Conservation (phyloP, 2,113 vertebrate genomes). For the Ivindomyrus marchei region DNA sequence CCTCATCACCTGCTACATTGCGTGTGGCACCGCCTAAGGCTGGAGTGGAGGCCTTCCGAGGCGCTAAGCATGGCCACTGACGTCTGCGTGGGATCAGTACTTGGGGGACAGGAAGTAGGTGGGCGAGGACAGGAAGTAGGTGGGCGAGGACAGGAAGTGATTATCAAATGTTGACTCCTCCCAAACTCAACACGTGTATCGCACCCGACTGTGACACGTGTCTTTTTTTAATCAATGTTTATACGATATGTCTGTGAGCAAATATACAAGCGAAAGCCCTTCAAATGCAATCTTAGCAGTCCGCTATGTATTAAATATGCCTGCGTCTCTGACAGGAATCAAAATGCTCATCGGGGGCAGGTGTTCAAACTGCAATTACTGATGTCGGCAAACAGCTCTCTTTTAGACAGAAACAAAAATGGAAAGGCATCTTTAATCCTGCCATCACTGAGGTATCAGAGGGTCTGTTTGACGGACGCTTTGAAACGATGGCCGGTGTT, state of each 20-base stretch:
- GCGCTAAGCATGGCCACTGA: not conserved
- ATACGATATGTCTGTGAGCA: slow-evolving; percentile 1
- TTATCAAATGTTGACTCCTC: slow-evolving; percentile 5
- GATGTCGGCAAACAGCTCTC: not conserved
- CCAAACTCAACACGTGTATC: not conserved
- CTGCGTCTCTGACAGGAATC: not conserved
- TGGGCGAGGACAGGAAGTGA: not conserved
- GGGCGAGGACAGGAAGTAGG: not conserved
- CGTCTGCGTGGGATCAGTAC: not conserved
- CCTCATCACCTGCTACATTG: not conserved
- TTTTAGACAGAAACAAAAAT: not conserved
- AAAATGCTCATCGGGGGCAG: not conserved
- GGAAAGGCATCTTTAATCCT: not conserved
- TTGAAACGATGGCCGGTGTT: not conserved
- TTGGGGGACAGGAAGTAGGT: slow-evolving; percentile 8
- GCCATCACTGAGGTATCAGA: not conserved
- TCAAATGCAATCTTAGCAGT: not conserved
- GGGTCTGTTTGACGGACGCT: not conserved
- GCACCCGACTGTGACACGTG: not conserved
- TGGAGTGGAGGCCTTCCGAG: not conserved
- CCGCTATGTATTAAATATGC: not conserved
- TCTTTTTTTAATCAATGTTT: not conserved
- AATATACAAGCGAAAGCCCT: not conserved
- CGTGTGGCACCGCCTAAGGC: not conserved
- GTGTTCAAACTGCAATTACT: not conserved